phyloP scores from a whole-genome alignment of 2,888 invertebrate genomes.

The Hydroisotoma schaefferi region DNA sequence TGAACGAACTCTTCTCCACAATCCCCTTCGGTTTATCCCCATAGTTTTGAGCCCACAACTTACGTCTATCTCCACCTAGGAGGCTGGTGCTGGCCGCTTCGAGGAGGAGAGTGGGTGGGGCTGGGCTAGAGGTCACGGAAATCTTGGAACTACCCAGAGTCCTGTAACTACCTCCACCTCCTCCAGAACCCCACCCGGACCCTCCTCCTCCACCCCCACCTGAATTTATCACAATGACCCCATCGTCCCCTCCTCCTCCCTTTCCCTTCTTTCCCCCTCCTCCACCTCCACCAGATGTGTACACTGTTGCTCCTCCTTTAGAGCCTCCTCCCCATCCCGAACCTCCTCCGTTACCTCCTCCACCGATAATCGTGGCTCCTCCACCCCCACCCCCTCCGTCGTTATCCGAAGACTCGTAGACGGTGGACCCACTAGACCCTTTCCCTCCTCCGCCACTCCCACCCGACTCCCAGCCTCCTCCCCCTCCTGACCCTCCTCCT shows the following conservation, averaged over 20 bases:
- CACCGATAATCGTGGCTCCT: not conserved
- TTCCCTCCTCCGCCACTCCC: slow-evolving; percentile 6
- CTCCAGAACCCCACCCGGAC: not conserved
- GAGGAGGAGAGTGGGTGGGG: not conserved
- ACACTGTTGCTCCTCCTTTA: not conserved
- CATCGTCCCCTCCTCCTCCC: slow-evolving; percentile 9
- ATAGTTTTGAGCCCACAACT: slow-evolving; percentile 2
- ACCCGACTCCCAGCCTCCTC: not conserved
- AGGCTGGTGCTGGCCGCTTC: too few relatives aligned
- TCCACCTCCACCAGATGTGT: not conserved
- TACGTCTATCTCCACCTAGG: too few relatives aligned
- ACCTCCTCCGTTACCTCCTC: not conserved
- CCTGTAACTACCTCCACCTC: slow-evolving; percentile 11
- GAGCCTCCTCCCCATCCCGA: not conserved
- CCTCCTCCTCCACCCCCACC: not conserved
- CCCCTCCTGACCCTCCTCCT: not conserved
- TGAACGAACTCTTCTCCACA: not conserved
- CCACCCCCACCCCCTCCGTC: not conserved
- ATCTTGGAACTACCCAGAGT: not conserved
- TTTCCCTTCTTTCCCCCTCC: slow-evolving; percentile 4
- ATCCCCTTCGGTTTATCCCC: not conserved
- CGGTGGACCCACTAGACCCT: too few relatives aligned
- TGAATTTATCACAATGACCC: not conserved
- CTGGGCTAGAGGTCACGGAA: not conserved
- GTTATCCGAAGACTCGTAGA: not conserved